Evolutionary conservation across 92 coral and sea anemone species (phyloP).

Genomic region (Paragorgia papillata): DNA sequence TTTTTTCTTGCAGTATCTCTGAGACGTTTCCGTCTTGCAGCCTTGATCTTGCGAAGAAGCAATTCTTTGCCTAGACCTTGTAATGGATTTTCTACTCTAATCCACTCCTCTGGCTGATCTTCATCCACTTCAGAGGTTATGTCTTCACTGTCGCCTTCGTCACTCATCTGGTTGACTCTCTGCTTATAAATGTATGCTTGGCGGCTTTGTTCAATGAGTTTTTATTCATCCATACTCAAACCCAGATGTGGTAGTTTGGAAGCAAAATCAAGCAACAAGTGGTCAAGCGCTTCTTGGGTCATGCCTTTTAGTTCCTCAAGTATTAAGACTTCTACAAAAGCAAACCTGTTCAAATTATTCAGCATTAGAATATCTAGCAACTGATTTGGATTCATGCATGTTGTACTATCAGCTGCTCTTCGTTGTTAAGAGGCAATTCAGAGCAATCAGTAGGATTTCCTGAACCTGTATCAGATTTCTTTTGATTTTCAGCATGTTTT

Average conservation of each 20-base stretch:
- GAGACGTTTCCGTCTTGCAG: too few relatives aligned
- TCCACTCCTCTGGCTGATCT: conserved; percentile 53
- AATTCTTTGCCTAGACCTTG: conserved; percentile 30
- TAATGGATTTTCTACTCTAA: conserved; percentile 25
- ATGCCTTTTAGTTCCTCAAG: conserved; percentile 1
- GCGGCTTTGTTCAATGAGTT: conserved; percentile 19
- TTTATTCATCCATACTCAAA: conserved; percentile 2
- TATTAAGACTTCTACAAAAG: conserved; percentile 36
- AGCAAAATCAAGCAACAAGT: conserved; percentile 33
- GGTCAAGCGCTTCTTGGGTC: conserved; percentile 21
- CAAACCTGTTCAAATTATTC: conserved; percentile 20
- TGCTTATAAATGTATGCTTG: neutral
- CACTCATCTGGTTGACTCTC: neutral
- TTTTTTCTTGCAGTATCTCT: too few relatives aligned
- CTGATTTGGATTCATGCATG: conserved; percentile 35
- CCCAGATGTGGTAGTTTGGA: neutral
- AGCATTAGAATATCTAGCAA: conserved; percentile 22
- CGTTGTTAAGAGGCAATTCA: conserved; percentile 38
- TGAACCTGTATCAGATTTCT: conserved; percentile 7
- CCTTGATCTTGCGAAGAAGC: too few relatives aligned
- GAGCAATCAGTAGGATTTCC: too few relatives aligned
- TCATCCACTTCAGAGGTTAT: conserved; percentile 46
- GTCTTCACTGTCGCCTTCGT: conserved; percentile 24
- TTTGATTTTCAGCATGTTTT: conserved; percentile 29
- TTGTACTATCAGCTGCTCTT: conserved; percentile 34